phyloP scores from a whole-genome alignment of 2,113 vertebrate species.

The Corythoichthys haematopterus region DNA sequence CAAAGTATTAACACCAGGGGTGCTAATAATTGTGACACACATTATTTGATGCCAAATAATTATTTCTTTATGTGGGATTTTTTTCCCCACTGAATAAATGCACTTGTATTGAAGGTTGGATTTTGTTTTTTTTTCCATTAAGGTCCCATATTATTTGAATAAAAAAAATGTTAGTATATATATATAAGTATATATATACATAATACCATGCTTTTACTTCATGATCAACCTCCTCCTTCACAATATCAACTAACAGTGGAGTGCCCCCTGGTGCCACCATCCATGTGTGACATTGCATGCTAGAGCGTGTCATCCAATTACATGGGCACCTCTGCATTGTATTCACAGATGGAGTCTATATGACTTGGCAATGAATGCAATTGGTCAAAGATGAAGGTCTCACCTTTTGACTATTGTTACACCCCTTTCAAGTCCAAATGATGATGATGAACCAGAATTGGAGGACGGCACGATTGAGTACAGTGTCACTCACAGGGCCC shows the following conservation, averaged over 20 bases:
- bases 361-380: slow-evolving; percentile 62
- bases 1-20: too few species aligned
- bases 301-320: slow-evolving; percentile 52
- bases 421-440: slow-evolving; percentile 57
- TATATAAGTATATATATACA: too few species aligned
- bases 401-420: slow-evolving; percentile 58
- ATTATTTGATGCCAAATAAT: too few species aligned
- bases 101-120: too few species aligned
- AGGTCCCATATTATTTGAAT: too few species aligned
- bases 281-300: slow-evolving; percentile 32
- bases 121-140: too few species aligned
- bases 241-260: slow-evolving; percentile 59
- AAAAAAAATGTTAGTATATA: too few species aligned
- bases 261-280: slow-evolving; percentile 72
- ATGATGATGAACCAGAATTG: slow-evolving; percentile 55
- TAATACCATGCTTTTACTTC: background rate
- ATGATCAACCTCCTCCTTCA: slow-evolving; percentile 6
- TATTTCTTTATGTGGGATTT: too few species aligned
- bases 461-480: slow-evolving; percentile 37
- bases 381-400: slow-evolving; percentile 64
- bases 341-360: slow-evolving; percentile 37
- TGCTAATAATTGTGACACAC: too few species aligned
- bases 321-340: slow-evolving; percentile 38
- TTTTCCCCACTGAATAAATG: too few species aligned
- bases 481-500: slow-evolving; percentile 38